Percentiles rank a stretch among this genome's conserved stretches.
Evolutionary conservation across 2,888 invertebrate species (phyloP).

Genomic region (Tipula unca): DNA sequence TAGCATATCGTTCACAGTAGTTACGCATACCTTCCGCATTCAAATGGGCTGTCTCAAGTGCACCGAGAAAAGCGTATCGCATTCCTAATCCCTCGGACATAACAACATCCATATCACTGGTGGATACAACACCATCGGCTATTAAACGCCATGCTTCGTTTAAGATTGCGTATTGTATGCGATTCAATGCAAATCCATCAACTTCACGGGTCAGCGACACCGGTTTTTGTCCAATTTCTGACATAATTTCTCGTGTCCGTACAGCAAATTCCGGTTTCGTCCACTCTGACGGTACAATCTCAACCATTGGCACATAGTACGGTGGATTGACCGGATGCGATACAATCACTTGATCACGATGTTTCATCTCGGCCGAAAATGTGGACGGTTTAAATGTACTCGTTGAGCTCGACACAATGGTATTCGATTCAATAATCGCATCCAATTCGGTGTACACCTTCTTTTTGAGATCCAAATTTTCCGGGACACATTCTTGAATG

Average conservation of each 20-base stretch:
- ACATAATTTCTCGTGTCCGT: conserved; percentile 67
- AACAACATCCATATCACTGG: conserved; percentile 83
- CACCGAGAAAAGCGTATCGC: conserved; percentile 92
- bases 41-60: conserved; percentile 86
- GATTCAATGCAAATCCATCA: conserved; percentile 86
- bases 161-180: conserved; percentile 89
- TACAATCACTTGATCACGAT: conserved; percentile 56
- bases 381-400: conserved; percentile 85
- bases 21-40: conserved; percentile 79
- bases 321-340: conserved; percentile 96
- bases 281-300: conserved; percentile 92
- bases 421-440: conserved; percentile 59
- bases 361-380: conserved; percentile 71
- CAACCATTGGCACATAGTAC: conserved; percentile 89
- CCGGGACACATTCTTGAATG: conserved; percentile 91
- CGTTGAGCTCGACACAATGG: conserved; percentile 86
- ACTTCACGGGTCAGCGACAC: conserved; percentile 79
- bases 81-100: conserved; percentile 92
- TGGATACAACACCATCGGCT: conserved; percentile 71
- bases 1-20: conserved; percentile 53
- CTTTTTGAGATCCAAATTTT: conserved; percentile 74
- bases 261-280: conserved; percentile 68
- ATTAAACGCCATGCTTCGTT: conserved; percentile 89
- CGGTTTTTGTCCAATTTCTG: conserved; percentile 85
- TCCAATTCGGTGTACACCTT: conserved; percentile 74